phyloP scores from a whole-genome alignment of 1,140 invertebrate species.

The Hydropsyche tenuis region DNA sequence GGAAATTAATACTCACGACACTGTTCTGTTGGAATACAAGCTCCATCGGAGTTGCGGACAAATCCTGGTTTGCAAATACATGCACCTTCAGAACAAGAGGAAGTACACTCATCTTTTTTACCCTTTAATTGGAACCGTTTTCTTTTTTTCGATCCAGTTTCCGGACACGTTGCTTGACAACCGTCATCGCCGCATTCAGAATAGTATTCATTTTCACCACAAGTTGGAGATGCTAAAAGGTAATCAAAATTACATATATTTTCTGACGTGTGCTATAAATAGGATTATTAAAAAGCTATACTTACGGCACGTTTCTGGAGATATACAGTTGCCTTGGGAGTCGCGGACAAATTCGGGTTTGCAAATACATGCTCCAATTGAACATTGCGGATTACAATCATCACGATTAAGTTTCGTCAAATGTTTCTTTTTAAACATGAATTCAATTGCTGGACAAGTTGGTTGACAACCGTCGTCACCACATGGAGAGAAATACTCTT shows the following conservation, averaged over 20 bases:
- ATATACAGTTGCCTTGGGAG: not conserved
- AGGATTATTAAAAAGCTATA: not conserved
- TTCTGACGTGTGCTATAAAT: too few species aligned
- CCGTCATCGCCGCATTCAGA: not conserved
- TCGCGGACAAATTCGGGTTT: not conserved
- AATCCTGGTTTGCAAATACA: not conserved
- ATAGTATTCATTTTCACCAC: not conserved
- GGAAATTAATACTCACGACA: conserved; percentile 36
- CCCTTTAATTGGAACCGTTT: not conserved
- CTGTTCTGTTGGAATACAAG: conserved; percentile 30
- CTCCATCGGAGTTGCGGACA: not conserved
- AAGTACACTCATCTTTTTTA: conserved; percentile 17
- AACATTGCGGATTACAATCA: not conserved
- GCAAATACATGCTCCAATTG: not conserved
- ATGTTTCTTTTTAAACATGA: too few species aligned
- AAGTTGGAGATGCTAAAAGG: too few species aligned
- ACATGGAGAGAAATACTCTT: not conserved
- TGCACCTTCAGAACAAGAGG: too few species aligned
- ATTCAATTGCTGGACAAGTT: too few species aligned
- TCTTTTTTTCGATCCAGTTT: conserved; percentile 32
- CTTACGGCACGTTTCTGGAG: not conserved
- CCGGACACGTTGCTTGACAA: conserved; percentile 6
- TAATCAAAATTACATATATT: too few species aligned
- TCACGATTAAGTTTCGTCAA: not conserved
- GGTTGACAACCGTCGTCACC: not conserved